Evolutionary conservation across 2,888 invertebrate genomes (phyloP).

Genomic region (Petrolisthes cinctipes): DNA sequence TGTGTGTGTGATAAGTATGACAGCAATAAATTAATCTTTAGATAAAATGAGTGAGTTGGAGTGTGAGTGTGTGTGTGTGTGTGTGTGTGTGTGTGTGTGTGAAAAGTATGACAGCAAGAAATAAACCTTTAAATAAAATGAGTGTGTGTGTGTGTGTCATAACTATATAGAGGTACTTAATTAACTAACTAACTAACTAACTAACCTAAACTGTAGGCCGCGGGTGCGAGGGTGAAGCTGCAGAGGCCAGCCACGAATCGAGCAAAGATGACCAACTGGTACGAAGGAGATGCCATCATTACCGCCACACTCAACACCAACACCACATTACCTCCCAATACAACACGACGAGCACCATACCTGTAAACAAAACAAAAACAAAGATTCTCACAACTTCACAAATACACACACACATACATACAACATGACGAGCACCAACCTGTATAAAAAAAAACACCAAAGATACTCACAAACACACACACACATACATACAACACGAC

Average conservation of each 20-base stretch:
- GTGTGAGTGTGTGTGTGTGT: neutral
- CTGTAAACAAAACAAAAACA: neutral
- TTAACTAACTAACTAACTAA: no score
- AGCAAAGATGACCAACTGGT: neutral
- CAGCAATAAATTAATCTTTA: neutral
- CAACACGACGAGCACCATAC: neutral
- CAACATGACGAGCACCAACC: neutral
- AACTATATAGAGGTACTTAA: neutral
- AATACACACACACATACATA: neutral
- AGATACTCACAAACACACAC: neutral
- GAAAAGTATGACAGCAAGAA: neutral
- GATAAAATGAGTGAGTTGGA: neutral
- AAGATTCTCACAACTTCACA: neutral
- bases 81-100: neutral
- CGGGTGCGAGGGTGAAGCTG: neutral
- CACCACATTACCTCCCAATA: neutral
- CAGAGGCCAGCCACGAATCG: neutral
- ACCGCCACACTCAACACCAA: neutral
- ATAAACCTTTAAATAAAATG: constrained; percentile 5
- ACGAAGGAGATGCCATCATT: neutral
- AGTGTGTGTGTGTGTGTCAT: neutral
- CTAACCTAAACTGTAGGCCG: neutral
- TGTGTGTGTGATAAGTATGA: neutral
- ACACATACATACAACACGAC: neutral
- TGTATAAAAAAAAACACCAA: neutral